Percentiles rank a stretch among this genome's conserved stretches.
Evolutionary conservation across 2,888 invertebrate species (phyloP).

Genomic region (Sphaerophoria rueppellii): DNA sequence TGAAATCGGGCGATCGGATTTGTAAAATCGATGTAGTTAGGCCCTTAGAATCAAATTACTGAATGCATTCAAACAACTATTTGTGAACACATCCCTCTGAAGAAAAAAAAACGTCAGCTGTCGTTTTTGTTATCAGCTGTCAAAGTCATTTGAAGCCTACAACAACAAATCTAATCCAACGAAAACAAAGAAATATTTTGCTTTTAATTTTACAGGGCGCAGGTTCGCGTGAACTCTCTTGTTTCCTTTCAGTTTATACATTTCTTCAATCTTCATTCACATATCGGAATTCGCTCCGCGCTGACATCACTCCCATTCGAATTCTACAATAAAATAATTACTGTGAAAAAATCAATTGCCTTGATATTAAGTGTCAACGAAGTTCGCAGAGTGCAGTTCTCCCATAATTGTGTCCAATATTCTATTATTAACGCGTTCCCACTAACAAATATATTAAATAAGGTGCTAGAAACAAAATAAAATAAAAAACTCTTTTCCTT

Average conservation of each 20-base stretch:
- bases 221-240: constrained; percentile 8
- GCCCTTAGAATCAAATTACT: not conserved
- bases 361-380: not conserved
- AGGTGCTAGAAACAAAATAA: not conserved
- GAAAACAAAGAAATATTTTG: constrained; percentile 28
- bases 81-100: not conserved
- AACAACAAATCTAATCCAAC: constrained; percentile 1
- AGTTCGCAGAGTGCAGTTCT: not conserved
- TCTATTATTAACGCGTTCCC: not conserved
- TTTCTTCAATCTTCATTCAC: constrained; percentile 6
- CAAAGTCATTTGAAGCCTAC: not conserved
- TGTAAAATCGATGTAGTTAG: not conserved
- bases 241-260: not conserved
- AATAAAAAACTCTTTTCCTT: constrained; percentile 1
- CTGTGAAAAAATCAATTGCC: constrained; percentile 18
- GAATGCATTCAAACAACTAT: not conserved
- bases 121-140: constrained; percentile 6
- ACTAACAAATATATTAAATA: not conserved
- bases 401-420: not conserved
- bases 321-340: not conserved
- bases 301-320: constrained; percentile 23
- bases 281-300: not conserved
- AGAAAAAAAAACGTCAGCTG: not conserved
- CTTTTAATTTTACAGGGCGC: not conserved
- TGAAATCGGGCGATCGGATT: too few species aligned